phyloP scores from a whole-genome alignment of 2,888 invertebrate genomes.

The Hybos culiciformis region DNA sequence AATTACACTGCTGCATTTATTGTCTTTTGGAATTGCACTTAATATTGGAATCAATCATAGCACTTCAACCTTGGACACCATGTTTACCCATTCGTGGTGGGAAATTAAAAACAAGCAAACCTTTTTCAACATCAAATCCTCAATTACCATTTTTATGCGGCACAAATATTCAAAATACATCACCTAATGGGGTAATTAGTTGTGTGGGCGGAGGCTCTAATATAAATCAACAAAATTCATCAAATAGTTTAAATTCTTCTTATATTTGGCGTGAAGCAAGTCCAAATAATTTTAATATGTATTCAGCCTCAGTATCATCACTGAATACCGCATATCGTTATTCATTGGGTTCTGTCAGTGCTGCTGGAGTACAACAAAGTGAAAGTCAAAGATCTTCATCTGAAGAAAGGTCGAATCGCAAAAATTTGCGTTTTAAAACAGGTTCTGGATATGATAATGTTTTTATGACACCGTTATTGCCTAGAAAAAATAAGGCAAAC shows the following conservation, averaged over 20 bases:
- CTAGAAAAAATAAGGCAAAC: conserved; percentile 29
- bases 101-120: conserved; percentile 36
- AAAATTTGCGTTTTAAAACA: conserved; percentile 26
- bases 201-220: conserved; percentile 11
- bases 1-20: too few species aligned
- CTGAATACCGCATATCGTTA: conserved; percentile 29
- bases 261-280: conserved; percentile 37
- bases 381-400: conserved; percentile 10
- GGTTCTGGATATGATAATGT: conserved; percentile 35
- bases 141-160: conserved; percentile 33
- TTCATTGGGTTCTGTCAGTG: conserved; percentile 17
- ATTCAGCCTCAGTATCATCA: conserved; percentile 34
- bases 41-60: too few species aligned
- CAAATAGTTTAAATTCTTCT: conserved; percentile 34
- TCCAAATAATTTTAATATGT: conserved; percentile 36
- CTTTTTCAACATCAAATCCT: conserved; percentile 37
- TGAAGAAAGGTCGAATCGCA: conserved; percentile 12
- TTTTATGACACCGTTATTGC: conserved; percentile 32
- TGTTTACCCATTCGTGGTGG: conserved; percentile 37
- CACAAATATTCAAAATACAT: conserved; percentile 15
- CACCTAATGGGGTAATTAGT: conserved; percentile 5
- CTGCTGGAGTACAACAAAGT: neutral
- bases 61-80: conserved; percentile 37
- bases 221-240: conserved; percentile 30
- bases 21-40: too few species aligned